Percentiles rank a stretch among this genome's conserved stretches.
Conservation (phyloP, 1,140 invertebrate species). For the Tetramorium alpestre region DNA sequence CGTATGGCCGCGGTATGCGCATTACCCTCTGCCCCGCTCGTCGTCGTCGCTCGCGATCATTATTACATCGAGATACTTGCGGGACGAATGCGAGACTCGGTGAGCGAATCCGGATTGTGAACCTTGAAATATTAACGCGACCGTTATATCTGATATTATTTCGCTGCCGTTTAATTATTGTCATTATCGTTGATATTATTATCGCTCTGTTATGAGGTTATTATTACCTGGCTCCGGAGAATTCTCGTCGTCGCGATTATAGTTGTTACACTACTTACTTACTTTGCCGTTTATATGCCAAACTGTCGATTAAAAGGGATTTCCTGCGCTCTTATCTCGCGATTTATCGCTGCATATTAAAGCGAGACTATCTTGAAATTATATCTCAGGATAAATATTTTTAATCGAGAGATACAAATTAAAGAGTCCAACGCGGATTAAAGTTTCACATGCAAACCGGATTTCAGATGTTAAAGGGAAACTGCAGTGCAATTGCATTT, state of each 20-base stretch:
- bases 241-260: slow-evolving; percentile 4
- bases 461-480: slow-evolving; percentile 26
- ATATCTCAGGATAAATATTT: not conserved
- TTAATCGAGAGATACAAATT: slow-evolving; percentile 11
- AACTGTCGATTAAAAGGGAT: not conserved
- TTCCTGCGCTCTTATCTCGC: not conserved
- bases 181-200: not conserved
- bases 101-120: not conserved
- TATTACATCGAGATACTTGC: not conserved
- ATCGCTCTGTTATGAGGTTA: not conserved
- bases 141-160: not conserved
- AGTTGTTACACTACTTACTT: not conserved
- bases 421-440: slow-evolving; percentile 2
- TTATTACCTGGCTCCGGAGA: not conserved
- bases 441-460: not conserved
- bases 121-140: not conserved
- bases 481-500: slow-evolving; percentile 15
- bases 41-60: slow-evolving; percentile 8
- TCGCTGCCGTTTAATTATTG: not conserved
- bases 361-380: not conserved
- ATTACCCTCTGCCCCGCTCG: slow-evolving; percentile 57
- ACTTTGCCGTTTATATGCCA: not conserved
- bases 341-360: not conserved
- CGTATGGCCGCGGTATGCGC: slow-evolving; percentile 8
- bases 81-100: not conserved